Evolutionary conservation across 2,888 invertebrate genomes (phyloP), one percentile per base, ranked within the genome.

Genomic region (Amblyjoppa proteus): DNA sequence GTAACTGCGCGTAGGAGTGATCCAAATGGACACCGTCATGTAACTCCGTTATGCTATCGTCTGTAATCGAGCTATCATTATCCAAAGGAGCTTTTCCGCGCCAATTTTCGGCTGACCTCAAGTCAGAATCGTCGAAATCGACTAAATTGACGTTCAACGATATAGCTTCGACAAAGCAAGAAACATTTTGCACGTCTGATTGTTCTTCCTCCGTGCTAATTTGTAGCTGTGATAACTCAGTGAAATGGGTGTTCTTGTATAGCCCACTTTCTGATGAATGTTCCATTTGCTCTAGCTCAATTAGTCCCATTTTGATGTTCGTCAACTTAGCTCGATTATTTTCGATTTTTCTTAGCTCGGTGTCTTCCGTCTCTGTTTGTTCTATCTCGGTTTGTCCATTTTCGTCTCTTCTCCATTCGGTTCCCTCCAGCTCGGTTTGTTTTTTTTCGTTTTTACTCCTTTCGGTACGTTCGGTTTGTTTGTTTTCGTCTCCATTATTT

Each of bases 1-100:
- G 34, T 53, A 70, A 56, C 51, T 51, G 16, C 79, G 68, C 69
- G 25, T 70, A 53, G 34, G 38, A 56, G 56, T 70, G 79, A 70
- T 79, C 70, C 31, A 71, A 71, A 28, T n/a, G 38, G 66, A 66
- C 38, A 38, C n/a, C 20, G 41, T 38, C 7, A 34, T 66, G 16
- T n/a, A 31, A n/a, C 7, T 31, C 34, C n/a, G 31, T 38, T 34
- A 38, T 66, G 38, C 66, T 66, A 66, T 13, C 38, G 41, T 66
- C 31, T 66, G 31, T n/a, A n/a, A 38, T 66, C 13, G 66, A 49
- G 58, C 25, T 25, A 25, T 58, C 58, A 25, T 11, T 58, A 58
- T 58, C 3, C 25, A 25, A 16, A 58, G 20, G 7, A 25, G 58
- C 58, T 66, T 75, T 64, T 51, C 64, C 75, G n/a, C 51, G 58